Conservation (phyloP, 1,140 invertebrate species). For the Helicoverpa zea region DNA sequence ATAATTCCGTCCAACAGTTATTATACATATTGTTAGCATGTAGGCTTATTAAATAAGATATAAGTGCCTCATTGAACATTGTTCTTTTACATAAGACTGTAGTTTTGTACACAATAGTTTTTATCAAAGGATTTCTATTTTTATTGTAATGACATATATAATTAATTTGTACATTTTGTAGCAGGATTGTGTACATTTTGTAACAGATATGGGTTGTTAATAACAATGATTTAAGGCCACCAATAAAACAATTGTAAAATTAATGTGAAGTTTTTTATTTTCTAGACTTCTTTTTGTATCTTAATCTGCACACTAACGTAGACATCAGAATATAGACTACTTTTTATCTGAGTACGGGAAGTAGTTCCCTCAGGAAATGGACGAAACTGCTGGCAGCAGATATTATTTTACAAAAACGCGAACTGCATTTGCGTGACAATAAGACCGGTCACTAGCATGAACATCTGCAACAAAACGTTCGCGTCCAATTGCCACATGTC, state of each 20-base stretch:
- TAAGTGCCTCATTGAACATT: constrained; percentile 27
- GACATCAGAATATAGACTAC: too few relatives aligned
- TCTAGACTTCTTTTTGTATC: too few relatives aligned
- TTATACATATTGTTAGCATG: not conserved
- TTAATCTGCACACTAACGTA: too few relatives aligned
- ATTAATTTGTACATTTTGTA: not conserved
- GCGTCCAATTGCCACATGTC: constrained; percentile 74
- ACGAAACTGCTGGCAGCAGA: too few relatives aligned
- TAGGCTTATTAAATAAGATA: not conserved
- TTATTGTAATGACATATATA: not conserved
- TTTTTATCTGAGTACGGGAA: too few relatives aligned
- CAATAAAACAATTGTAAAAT: too few relatives aligned
- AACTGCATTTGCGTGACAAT: constrained; percentile 71
- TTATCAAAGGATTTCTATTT: not conserved
- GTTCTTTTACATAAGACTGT: constrained; percentile 34
- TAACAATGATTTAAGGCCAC: too few relatives aligned
- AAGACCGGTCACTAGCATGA: constrained; percentile 64
- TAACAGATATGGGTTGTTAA: too few relatives aligned
- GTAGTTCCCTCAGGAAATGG: too few relatives aligned
- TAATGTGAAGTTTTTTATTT: too few relatives aligned
- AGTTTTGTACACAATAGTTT: constrained; percentile 30
- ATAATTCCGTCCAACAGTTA: constrained; percentile 16
- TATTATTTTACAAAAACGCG: constrained; percentile 58
- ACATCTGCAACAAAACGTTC: constrained; percentile 59
- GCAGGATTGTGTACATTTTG: too few relatives aligned